Percentiles rank a stretch among this genome's conserved stretches.
Conservation (phyloP, 2,797 vertebrate species). For the Loris lydekkerianus region DNA sequence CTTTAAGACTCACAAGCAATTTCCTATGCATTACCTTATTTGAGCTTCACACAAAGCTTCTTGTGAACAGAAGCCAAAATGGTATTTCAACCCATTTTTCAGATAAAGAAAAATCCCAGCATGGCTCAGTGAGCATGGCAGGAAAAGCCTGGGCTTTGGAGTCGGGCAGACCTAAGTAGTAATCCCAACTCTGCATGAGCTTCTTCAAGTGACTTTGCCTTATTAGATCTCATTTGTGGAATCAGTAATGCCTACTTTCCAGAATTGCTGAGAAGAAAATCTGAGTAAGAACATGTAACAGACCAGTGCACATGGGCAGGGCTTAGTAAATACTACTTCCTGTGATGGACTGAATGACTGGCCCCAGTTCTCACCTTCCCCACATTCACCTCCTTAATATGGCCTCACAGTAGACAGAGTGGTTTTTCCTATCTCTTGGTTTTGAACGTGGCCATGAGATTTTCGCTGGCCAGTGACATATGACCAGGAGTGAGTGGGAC, state of each 20-base stretch:
- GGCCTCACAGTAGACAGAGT: fast-evolving
- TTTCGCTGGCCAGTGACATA: background rate
- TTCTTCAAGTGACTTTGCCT: background rate
- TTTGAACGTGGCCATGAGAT: background rate
- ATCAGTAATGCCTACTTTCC: background rate
- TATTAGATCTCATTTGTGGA: background rate
- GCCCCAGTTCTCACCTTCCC: background rate
- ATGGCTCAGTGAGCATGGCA: background rate
- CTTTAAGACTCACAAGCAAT: background rate
- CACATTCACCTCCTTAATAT: fast-evolving
- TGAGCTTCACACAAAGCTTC: background rate
- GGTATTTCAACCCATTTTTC: background rate
- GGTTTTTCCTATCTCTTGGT: background rate
- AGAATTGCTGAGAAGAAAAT: background rate
- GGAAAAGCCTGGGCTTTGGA: background rate
- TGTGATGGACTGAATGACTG: fast-evolving
- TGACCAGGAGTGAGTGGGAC: background rate
- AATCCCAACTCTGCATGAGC: too few relatives aligned
- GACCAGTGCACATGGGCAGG: fast-evolving
- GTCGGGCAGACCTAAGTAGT: background rate
- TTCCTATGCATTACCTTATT: background rate
- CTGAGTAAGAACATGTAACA: background rate
- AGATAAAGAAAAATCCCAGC: background rate
- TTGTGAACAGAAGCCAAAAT: background rate
- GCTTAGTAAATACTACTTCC: background rate